Base-by-base conservation (phyloP, 2,113 vertebrate species). In the Hippocampus comes region DNA sequence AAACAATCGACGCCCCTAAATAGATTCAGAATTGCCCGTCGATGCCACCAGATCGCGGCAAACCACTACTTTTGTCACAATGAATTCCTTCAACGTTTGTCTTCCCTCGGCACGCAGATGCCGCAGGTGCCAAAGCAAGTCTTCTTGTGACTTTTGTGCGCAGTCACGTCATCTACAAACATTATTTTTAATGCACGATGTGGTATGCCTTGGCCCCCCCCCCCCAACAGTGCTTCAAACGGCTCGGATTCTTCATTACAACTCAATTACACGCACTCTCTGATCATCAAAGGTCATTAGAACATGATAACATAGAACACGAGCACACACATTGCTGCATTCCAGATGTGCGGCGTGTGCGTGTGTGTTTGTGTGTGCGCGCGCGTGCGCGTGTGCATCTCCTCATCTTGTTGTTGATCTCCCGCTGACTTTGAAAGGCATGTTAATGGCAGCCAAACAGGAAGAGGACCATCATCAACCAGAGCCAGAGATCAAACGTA, bases 371-470 rank as follows among this genome's bases (percentile, higher is more conserved):
- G 57, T 60, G 57, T 11, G 42, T 43, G 42, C 11, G 42, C 4
- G 43, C 2, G 14, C 3, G 30, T 20, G 17, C 7, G 25, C 17
- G 25, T 5, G 25, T 18, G 21, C 71, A 23, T 11, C 72, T 72
- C 70, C 53, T 82, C 72, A 73, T 82, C 64, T 63, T 51, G 59
- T 73, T 81, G 86, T 76, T 80, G 76, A 87, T 87, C 75, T 83
- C 80, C 68, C 73, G 12, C 64, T 41, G 73, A 71, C 83, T 81
- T 72, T 66, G 51, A 71, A 68, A 72, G 66, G 81, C 68, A 73
- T 71, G 78, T 69, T 81, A 83, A 82, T 86, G 79, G 74, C 71
- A 77, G 66, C 68, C 73, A 86, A 86, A 87, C 86, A 88, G 89
- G 85, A 91, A 89, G 74, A 71, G 75, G 60, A 76, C 66, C 77